phyloP scores from a whole-genome alignment of 2,113 vertebrate species.

The Anguilla rostrata region DNA sequence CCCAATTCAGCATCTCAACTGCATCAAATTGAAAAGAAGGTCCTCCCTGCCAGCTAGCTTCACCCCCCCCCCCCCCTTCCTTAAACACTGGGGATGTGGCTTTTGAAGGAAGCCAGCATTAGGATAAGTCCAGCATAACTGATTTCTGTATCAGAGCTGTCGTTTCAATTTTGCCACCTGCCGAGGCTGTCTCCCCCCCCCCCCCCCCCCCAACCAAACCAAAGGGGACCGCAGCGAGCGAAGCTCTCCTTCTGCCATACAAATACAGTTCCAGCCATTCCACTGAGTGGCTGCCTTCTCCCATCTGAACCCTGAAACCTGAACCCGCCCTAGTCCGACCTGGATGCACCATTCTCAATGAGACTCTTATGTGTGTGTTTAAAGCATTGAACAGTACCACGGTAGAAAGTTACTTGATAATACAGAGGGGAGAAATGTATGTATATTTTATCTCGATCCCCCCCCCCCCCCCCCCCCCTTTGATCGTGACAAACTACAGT shows the following conservation, averaged over 20 bases:
- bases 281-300: background rate
- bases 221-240: background rate
- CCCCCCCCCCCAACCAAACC: too few species aligned
- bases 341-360: background rate
- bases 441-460: background rate
- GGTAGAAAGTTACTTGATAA: background rate
- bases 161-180: conserved; percentile 20
- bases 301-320: background rate
- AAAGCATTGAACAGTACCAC: background rate
- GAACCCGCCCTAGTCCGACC: background rate
- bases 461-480: too few species aligned
- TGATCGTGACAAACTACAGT: background rate
- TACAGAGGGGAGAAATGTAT: background rate
- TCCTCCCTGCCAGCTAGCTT: too few species aligned
- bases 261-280: background rate
- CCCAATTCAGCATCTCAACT: background rate
- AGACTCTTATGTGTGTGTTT: background rate
- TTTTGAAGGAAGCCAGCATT: conserved; percentile 4
- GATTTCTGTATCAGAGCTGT: conserved; percentile 30
- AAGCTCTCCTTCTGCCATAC: background rate
- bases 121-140: conserved; percentile 23
- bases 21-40: conserved; percentile 29
- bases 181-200: background rate
- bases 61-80: background rate
- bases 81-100: background rate